Evolutionary conservation across 2,888 invertebrate species (phyloP).

Genomic region (Nezara viridula): DNA sequence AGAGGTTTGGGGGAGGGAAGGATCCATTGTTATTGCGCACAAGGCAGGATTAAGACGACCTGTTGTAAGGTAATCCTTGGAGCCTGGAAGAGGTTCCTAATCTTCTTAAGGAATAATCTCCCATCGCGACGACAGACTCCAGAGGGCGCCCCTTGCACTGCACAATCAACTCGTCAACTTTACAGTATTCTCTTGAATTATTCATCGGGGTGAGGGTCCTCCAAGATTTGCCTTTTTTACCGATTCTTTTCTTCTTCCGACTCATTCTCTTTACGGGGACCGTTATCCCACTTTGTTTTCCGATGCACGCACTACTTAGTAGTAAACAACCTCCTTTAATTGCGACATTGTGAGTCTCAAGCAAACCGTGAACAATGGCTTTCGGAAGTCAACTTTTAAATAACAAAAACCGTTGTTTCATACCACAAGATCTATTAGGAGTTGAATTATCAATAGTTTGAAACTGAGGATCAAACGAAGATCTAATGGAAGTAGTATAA

Average conservation of each 20-base stretch:
- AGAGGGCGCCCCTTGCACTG: not conserved
- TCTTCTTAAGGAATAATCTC: slow-evolving; percentile 40
- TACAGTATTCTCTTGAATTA: not conserved
- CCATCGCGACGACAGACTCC: not conserved
- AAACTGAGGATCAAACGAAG: too few relatives aligned
- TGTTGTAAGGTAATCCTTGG: slow-evolving; percentile 33
- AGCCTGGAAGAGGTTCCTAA: slow-evolving; percentile 18
- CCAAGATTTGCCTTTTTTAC: not conserved
- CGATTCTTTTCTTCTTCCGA: not conserved
- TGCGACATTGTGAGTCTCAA: not conserved
- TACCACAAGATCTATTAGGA: not conserved
- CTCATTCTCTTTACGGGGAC: not conserved
- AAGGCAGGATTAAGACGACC: slow-evolving; percentile 22
- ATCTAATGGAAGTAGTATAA: too few relatives aligned
- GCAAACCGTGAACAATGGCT: not conserved
- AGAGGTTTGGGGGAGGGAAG: too few relatives aligned
- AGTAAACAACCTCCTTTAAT: not conserved
- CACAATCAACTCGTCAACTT: slow-evolving; percentile 26
- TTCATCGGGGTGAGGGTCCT: not conserved
- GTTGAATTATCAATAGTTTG: too few relatives aligned
- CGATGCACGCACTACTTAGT: not conserved
- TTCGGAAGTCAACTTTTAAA: not conserved
- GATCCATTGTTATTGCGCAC: slow-evolving; percentile 35
- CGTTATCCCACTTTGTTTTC: not conserved
- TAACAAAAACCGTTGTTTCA: not conserved